These are phyloP conservation scores for Blastobasis adustella DNA, from an alignment of 2,888 invertebrate genomes.

Conservation along the genomic window DNA sequence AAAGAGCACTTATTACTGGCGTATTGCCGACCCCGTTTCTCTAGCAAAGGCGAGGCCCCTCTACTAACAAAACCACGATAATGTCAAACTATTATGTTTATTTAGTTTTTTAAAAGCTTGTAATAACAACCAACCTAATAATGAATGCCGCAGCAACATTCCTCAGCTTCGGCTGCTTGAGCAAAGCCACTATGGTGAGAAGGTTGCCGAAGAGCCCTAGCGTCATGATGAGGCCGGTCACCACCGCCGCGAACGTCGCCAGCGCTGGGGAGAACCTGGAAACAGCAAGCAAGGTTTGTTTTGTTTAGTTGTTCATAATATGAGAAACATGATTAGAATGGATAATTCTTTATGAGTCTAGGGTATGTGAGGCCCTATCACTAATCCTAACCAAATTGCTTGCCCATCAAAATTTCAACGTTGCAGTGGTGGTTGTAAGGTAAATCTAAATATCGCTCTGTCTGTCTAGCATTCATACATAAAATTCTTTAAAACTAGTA, in stretches of 20 bases:
- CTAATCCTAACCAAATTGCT: too few relatives aligned
- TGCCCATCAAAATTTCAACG: too few relatives aligned
- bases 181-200: slow-evolving; percentile 88
- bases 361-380: background rate
- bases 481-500: background rate
- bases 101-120: too few relatives aligned
- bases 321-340: background rate
- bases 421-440: too few relatives aligned
- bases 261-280: slow-evolving; percentile 85
- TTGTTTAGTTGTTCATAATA: background rate
- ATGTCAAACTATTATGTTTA: too few relatives aligned
- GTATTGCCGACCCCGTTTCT: too few relatives aligned
- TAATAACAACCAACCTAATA: slow-evolving; percentile 77
- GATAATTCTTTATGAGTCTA: background rate
- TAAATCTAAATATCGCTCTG: background rate
- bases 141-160: slow-evolving; percentile 95
- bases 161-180: slow-evolving; percentile 88
- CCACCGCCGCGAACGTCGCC: slow-evolving; percentile 85
- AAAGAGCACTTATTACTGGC: too few relatives aligned
- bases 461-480: background rate
- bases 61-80: too few relatives aligned
- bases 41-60: too few relatives aligned
- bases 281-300: slow-evolving; percentile 11
- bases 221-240: slow-evolving; percentile 88
- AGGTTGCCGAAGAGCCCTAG: slow-evolving; percentile 89